A percentile compares a stretch with the other conserved stretches of the same genome.
These are phyloP conservation scores for Hemibagrus wyckioides DNA, from an alignment of 2,113 vertebrate species.

Conservation along the genomic window DNA sequence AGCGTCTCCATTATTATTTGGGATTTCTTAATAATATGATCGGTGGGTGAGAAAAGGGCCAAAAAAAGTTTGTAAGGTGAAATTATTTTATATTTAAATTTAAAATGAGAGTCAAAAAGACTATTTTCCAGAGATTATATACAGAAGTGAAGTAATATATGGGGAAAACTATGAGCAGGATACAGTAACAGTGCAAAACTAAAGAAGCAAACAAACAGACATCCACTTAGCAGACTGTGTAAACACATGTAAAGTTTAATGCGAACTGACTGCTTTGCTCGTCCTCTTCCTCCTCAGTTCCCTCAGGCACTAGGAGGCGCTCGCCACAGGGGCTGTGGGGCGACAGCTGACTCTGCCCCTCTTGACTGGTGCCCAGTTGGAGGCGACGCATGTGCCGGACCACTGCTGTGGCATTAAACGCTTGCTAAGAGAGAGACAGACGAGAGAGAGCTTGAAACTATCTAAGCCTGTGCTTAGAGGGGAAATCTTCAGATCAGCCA, in stretches of 20 bases:
- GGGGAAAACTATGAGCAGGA: background rate
- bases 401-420: slow-evolving; percentile 96
- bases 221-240: background rate
- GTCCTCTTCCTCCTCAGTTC: slow-evolving; percentile 69
- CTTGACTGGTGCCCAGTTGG: slow-evolving; percentile 89
- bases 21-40: background rate
- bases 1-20: background rate
- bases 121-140: background rate
- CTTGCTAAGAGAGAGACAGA: slow-evolving; percentile 79
- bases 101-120: background rate
- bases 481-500: background rate
- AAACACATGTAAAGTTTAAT: background rate
- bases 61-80: no score
- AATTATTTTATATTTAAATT: background rate
- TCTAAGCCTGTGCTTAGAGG: background rate
- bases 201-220: background rate
- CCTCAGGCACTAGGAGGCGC: slow-evolving; percentile 69
- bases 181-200: background rate
- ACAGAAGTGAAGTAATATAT: background rate
- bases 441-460: background rate
- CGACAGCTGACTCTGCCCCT: slow-evolving; percentile 74
- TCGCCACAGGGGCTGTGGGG: slow-evolving; percentile 68
- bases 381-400: slow-evolving; percentile 94
- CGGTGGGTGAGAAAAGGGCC: background rate
- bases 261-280: slow-evolving; percentile 56